These are phyloP conservation scores for Zootermopsis nevadensis DNA, from an alignment of 2,888 invertebrate species.

Conservation along the genomic window DNA sequence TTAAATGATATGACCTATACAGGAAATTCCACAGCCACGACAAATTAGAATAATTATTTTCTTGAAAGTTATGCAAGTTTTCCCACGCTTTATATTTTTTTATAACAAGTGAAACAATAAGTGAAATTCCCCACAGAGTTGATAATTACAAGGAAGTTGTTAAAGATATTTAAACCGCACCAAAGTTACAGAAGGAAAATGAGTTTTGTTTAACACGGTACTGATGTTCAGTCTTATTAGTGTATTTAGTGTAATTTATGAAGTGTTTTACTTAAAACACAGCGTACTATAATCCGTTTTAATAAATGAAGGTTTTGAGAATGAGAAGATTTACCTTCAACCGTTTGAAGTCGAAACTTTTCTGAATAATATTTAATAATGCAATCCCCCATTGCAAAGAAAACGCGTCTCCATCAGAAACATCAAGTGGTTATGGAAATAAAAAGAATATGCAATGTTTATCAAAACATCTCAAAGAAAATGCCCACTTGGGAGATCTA, in stretches of 20 bases:
- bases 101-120: not conserved
- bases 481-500: too few relatives aligned
- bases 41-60: not conserved
- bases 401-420: too few relatives aligned
- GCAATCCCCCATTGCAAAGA: too few relatives aligned
- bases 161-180: constrained; percentile 2
- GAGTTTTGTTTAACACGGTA: not conserved
- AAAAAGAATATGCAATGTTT: too few relatives aligned
- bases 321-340: too few relatives aligned
- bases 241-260: constrained; percentile 16
- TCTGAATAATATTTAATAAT: too few relatives aligned
- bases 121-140: not conserved
- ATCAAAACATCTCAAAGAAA: too few relatives aligned
- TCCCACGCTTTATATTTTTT: constrained; percentile 17
- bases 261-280: not conserved
- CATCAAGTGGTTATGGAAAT: too few relatives aligned
- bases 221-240: not conserved
- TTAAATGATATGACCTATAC: not conserved
- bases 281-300: too few relatives aligned
- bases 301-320: too few relatives aligned
- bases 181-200: not conserved
- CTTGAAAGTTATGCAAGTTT: not conserved
- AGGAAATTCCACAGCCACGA: not conserved
- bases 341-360: too few relatives aligned
- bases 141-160: constrained; percentile 20